Evolutionary conservation across 2,113 vertebrate genomes (phyloP).

Genomic region (Colossoma macropomum): DNA sequence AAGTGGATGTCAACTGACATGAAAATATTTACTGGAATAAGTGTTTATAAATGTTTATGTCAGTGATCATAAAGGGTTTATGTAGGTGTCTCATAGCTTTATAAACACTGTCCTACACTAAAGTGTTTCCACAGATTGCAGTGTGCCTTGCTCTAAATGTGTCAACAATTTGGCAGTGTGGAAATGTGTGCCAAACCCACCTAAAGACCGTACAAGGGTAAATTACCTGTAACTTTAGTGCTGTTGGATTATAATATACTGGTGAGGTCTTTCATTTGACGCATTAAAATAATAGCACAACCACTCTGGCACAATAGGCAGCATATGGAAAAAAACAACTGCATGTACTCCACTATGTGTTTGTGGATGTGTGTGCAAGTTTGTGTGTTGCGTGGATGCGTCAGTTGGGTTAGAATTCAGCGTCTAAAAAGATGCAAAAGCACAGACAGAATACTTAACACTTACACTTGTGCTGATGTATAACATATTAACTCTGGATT

Average conservation of each 20-base stretch:
- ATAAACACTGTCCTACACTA: no score
- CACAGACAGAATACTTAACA: constrained; percentile 40
- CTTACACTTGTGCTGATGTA: constrained; percentile 33
- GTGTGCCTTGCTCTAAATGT: constrained; percentile 1
- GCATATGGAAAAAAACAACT: constrained; percentile 36
- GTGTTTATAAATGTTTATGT: no score
- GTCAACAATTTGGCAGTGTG: constrained; percentile 46
- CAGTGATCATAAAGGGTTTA: no score
- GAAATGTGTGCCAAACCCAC: constrained; percentile 43
- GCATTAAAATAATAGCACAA: constrained; percentile 44
- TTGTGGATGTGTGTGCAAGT: not conserved
- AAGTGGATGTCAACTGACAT: no score
- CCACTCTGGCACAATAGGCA: constrained; percentile 39
- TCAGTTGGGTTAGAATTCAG: not conserved
- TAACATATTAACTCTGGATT: constrained; percentile 23
- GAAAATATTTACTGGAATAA: no score
- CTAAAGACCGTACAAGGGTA: constrained; percentile 1
- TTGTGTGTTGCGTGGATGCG: not conserved
- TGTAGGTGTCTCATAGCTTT: no score
- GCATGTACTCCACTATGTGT: constrained; percentile 13
- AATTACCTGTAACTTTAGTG: constrained; percentile 20
- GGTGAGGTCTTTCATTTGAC: constrained; percentile 19
- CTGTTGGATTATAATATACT: constrained; percentile 37
- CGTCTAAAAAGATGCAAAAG: constrained; percentile 26
- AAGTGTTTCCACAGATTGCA: not conserved